phyloP scores from a whole-genome alignment of 2,888 invertebrate genomes.

The Nomada hirtipes region DNA sequence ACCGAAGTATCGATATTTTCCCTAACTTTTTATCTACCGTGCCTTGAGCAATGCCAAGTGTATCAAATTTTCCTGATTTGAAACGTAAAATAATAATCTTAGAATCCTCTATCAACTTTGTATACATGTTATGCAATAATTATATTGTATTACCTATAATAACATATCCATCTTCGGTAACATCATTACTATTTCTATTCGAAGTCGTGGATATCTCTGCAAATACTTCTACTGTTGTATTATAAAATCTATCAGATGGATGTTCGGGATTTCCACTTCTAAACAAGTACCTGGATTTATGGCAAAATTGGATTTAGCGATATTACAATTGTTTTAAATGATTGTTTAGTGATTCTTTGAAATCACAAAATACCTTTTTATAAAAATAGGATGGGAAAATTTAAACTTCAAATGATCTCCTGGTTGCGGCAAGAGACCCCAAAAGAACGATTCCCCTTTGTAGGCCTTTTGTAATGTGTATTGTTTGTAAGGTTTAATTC shows the following conservation, averaged over 20 bases:
- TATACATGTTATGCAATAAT: neutral
- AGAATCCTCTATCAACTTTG: constrained; percentile 12
- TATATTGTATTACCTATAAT: constrained; percentile 85
- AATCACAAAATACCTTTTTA: constrained; percentile 87
- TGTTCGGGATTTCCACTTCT: constrained; percentile 96
- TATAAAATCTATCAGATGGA: constrained; percentile 93
- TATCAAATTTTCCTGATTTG: constrained; percentile 89
- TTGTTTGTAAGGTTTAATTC: constrained; percentile 92
- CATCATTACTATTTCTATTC: constrained; percentile 86
- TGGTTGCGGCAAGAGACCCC: constrained; percentile 94
- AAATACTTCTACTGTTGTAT: constrained; percentile 93
- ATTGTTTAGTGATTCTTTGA: neutral
- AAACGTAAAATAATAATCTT: constrained; percentile 15
- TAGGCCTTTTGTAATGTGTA: constrained; percentile 93
- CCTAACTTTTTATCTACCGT: constrained; percentile 88
- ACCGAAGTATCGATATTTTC: constrained; percentile 89
- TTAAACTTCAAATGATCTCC: constrained; percentile 93
- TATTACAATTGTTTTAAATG: neutral
- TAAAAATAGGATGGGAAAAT: constrained; percentile 89
- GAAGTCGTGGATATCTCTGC: constrained; percentile 85
- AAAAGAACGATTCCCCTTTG: constrained; percentile 94
- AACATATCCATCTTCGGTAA: constrained; percentile 89
- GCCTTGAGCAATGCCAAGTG: constrained; percentile 92
- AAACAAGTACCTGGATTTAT: constrained; percentile 89
- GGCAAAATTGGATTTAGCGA: constrained; percentile 10